Evolutionary conservation across 2,888 invertebrate genomes (phyloP).

Genomic region (Thera obeliscata): DNA sequence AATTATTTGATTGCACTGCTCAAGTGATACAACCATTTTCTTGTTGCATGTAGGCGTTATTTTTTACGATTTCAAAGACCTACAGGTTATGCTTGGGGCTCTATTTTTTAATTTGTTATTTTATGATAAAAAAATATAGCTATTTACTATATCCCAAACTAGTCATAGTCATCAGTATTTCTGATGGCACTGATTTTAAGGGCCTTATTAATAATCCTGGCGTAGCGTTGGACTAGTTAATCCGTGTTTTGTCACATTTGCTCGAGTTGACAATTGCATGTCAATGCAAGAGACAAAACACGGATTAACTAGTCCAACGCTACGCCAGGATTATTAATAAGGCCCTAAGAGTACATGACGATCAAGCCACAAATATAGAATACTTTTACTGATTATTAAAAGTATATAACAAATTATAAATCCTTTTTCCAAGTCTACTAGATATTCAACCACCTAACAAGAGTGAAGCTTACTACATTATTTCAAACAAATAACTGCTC

Average conservation of each 20-base stretch:
- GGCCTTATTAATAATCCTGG: no score
- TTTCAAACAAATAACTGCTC: neutral
- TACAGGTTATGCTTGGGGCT: neutral
- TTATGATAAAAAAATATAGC: neutral
- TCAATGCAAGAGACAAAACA: no score
- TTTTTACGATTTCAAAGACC: neutral
- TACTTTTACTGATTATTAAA: conserved; percentile 10
- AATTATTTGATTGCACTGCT: conserved; percentile 23
- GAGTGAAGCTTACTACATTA: neutral
- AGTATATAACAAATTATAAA: neutral
- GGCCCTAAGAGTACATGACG: neutral
- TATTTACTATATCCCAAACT: neutral
- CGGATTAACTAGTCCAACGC: no score
- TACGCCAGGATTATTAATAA: no score
- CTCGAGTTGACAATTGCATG: no score
- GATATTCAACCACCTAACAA: conserved; percentile 3
- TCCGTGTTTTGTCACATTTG: no score
- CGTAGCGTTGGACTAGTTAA: no score
- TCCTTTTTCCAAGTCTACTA: neutral
- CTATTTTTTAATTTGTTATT: neutral
- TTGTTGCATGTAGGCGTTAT: neutral
- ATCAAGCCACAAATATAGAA: conserved; percentile 1
- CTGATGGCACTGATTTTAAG: neutral
- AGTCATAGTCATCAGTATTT: neutral
- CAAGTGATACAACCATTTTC: neutral